Percentiles rank a stretch among this genome's conserved stretches.
Evolutionary conservation across 2,113 vertebrate species (phyloP).

Genomic region (Callipepla squamata): DNA sequence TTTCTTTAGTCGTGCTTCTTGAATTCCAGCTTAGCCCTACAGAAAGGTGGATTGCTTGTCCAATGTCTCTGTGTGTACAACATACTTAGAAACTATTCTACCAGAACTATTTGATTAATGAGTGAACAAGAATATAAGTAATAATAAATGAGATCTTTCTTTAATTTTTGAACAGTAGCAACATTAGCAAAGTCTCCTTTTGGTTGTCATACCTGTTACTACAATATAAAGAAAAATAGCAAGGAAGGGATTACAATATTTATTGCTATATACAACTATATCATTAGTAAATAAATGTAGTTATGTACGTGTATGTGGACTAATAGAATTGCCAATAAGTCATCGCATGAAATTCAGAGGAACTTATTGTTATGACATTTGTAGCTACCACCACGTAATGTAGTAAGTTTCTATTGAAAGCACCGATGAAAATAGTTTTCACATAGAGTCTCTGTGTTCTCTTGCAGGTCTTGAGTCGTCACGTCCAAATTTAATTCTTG

Average conservation of each 20-base stretch:
- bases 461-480: conserved; percentile 90
- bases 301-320: not conserved
- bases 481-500: conserved; percentile 93
- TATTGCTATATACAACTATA: not conserved
- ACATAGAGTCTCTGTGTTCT: conserved; percentile 36
- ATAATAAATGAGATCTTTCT: not conserved
- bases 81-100: not conserved
- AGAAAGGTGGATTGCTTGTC: not conserved
- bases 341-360: not conserved
- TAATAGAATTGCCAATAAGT: not conserved
- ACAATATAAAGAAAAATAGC: not conserved
- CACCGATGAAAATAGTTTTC: not conserved
- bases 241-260: not conserved
- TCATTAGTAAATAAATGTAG: not conserved
- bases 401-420: not conserved
- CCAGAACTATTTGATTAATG: not conserved
- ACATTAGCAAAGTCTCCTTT: not conserved
- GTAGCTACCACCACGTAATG: not conserved
- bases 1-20: not conserved
- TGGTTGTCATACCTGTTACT: not conserved
- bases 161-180: not conserved
- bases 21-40: not conserved
- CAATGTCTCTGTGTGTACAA: not conserved
- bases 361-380: not conserved
- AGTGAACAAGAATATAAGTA: not conserved